Evolutionary conservation across 2,797 vertebrate species (phyloP), one percentile per base, ranked within the genome.

Genomic region (Amblyopsis hoosieri): DNA sequence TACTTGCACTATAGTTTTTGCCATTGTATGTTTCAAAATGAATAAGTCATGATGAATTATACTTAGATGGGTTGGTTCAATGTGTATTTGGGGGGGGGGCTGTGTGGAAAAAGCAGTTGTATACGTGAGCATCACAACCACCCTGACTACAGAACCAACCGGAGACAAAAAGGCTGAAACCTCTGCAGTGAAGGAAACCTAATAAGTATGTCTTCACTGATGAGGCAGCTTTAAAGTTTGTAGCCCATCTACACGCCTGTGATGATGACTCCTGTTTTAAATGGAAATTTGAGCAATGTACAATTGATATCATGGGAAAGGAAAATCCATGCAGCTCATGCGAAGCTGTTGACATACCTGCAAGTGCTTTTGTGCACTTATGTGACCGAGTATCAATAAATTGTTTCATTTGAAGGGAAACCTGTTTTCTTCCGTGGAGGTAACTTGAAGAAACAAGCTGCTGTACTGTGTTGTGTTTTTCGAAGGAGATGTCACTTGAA

Each of bases 351-450:
- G 92, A 93, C 88, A 93, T 93, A 94, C 94, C 94, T 86, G 84
- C 89, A 69, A 91, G 92, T 95, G 94, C 95, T 84, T 92, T 94
- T 93, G 93, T 92, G 94, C 94, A 94, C 93, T 94, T 90, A 93
- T 96, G 94, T 98, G 96, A 96, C 96, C 95, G 94, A 93, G 95
- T 96, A 92, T 98, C 94, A 99, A 98, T 99, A 99, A 99, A 99
- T 98, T 95, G 92, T 96, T 94, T 98, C 96, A 97, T 97, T 96
- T 97, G 95, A 97, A 95, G 96, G 96, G 95, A 96, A 93, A 92
- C 87, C 48, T 93, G 93, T 93, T 91, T 97, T 97, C 95, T 98
- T 97, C 96, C 92, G 95, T 96, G 96, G 95, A 97, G 90, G 91
- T 98, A 92, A 96, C 95, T 99, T 96, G 95, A 95, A 94, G 92